Conservation (phyloP, 2,797 vertebrate genomes). For the Sebastes hubbsi region DNA sequence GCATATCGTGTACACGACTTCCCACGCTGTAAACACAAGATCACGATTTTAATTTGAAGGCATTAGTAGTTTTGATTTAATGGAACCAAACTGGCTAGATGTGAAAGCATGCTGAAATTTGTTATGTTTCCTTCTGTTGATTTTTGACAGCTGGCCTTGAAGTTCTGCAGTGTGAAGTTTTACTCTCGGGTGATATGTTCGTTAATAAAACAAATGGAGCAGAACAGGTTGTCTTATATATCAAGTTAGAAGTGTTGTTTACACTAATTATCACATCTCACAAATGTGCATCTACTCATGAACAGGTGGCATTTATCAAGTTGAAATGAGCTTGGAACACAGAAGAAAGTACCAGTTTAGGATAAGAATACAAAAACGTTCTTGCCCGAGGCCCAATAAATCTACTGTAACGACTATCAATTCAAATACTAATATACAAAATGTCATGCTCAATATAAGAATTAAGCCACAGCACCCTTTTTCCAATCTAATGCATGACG, state of each 20-base stretch:
- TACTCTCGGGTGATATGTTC: background rate
- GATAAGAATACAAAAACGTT: background rate
- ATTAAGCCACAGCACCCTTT: background rate
- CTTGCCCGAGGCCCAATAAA: background rate
- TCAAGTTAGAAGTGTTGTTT: background rate
- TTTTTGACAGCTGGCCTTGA: conserved; percentile 1
- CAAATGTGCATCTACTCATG: background rate
- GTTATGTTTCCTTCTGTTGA: background rate
- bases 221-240: background rate
- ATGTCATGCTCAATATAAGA: background rate
- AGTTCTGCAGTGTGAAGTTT: background rate
- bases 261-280: background rate
- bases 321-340: background rate
- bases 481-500: background rate
- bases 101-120: background rate
- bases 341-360: background rate
- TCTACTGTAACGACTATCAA: background rate
- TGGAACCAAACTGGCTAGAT: background rate
- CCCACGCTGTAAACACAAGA: no score
- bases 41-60: no score
- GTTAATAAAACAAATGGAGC: background rate
- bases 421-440: background rate
- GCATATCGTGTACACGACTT: no score
- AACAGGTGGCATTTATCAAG: background rate
- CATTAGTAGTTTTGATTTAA: background rate